These are phyloP conservation scores for Athalia rosae DNA, from an alignment of 2,888 invertebrate genomes.

Conservation along the genomic window DNA sequence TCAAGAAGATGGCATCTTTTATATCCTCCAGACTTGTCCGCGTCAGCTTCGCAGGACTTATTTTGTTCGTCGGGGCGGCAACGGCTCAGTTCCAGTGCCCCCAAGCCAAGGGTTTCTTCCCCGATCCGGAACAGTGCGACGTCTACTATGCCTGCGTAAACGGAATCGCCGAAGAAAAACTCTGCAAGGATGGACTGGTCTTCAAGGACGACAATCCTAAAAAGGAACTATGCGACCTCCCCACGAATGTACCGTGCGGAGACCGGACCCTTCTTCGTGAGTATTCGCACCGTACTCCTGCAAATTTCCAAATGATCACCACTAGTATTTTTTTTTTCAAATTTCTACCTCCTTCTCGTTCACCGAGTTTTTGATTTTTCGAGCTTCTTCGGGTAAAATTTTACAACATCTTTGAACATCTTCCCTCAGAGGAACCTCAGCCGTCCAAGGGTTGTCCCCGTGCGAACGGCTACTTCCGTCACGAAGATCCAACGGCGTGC, in stretches of 20 bases:
- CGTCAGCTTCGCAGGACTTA: constrained; percentile 46
- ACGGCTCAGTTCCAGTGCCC: constrained; percentile 79
- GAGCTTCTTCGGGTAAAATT: too few relatives aligned
- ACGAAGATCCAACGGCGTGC: constrained; percentile 83
- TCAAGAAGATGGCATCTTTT: constrained; percentile 37
- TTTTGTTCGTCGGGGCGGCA: constrained; percentile 45
- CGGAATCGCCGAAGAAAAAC: constrained; percentile 79
- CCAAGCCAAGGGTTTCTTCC: constrained; percentile 83
- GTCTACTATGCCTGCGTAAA: constrained; percentile 85
- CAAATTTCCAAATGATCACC: neutral
- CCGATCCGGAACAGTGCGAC: constrained; percentile 86
- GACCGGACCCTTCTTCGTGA: constrained; percentile 85
- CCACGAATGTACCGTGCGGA: constrained; percentile 86
- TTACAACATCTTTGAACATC: too few relatives aligned
- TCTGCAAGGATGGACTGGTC: constrained; percentile 87
- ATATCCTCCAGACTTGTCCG: constrained; percentile 7
- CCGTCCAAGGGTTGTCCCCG: constrained; percentile 84
- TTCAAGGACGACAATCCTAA: constrained; percentile 84
- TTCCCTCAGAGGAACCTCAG: constrained; percentile 82
- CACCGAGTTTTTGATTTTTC: too few relatives aligned
- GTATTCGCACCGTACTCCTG: constrained; percentile 68
- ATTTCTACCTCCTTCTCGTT: too few relatives aligned
- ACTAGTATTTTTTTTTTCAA: too few relatives aligned
- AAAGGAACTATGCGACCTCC: constrained; percentile 85
- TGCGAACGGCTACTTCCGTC: constrained; percentile 86